phyloP scores from a whole-genome alignment of 37 sponge, comb jelly and placozoan genomes.

The Hormiphora californensis region DNA sequence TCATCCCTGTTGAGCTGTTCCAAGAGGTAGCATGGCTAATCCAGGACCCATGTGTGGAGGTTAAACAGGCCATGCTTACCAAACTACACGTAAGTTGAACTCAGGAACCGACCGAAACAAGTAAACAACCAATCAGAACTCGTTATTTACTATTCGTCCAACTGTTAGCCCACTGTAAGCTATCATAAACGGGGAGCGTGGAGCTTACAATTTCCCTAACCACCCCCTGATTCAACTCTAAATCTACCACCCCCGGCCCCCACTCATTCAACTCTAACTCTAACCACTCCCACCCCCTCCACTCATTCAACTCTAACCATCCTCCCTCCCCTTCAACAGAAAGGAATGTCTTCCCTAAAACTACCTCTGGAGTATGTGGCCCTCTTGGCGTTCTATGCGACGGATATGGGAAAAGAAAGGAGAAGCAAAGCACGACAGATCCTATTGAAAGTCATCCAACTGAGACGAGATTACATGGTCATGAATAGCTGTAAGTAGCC shows the following conservation, averaged over 20 bases:
- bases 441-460: constrained; percentile 10
- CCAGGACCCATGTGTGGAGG: constrained; percentile 76
- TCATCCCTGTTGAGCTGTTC: constrained; percentile 46
- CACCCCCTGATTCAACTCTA: too few species aligned
- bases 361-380: constrained; percentile 68
- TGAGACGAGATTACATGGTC: constrained; percentile 52
- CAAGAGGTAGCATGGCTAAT: constrained; percentile 53
- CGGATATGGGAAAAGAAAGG: constrained; percentile 59
- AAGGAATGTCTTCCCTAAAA: constrained; percentile 50
- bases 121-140: too few species aligned
- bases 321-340: background rate
- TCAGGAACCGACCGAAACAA: too few species aligned
- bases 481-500: constrained; percentile 24
- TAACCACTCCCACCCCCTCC: background rate
- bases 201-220: too few species aligned
- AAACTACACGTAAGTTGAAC: constrained; percentile 66
- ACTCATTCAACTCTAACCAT: background rate
- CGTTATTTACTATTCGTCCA: too few species aligned
- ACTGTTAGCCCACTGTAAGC: too few species aligned
- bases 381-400: constrained; percentile 63
- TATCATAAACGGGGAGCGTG: too few species aligned
- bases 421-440: constrained; percentile 56
- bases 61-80: constrained; percentile 61
- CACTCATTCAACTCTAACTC: too few species aligned
- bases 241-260: too few species aligned